Evolutionary conservation across 2,888 invertebrate species (phyloP).

Genomic region (Phymatocera aterrima): DNA sequence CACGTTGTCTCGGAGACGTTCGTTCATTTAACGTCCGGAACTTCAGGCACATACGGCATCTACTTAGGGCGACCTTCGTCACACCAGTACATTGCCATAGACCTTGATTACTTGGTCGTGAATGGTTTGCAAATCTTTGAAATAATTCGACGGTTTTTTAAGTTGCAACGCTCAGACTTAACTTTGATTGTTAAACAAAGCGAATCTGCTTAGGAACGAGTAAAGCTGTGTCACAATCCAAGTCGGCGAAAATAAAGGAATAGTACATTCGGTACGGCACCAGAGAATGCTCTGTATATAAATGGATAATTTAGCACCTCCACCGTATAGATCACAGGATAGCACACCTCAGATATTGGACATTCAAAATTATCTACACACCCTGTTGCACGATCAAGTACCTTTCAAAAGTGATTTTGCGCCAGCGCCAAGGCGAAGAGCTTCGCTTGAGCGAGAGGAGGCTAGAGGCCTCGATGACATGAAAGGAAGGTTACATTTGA

Average conservation of each 20-base stretch:
- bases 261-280: background rate
- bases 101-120: too few relatives aligned
- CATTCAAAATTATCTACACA: conserved; percentile 18
- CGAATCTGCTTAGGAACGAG: background rate
- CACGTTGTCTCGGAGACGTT: too few relatives aligned
- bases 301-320: conserved; percentile 44
- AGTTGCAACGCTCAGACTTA: too few relatives aligned
- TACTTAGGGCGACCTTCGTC: too few relatives aligned
- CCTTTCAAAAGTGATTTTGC: background rate
- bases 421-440: conserved; percentile 1
- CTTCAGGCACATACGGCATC: too few relatives aligned
- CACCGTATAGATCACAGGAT: conserved; percentile 33
- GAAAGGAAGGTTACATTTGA: conserved; percentile 49
- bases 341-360: conserved; percentile 33
- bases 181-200: background rate
- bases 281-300: conserved; percentile 2
- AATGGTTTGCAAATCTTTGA: background rate
- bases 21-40: too few relatives aligned
- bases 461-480: conserved; percentile 44
- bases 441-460: background rate
- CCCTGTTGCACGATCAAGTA: background rate
- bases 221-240: background rate
- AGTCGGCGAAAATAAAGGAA: background rate
- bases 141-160: too few relatives aligned
- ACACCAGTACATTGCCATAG: too few relatives aligned